Evolutionary conservation across 2,113 vertebrate species (phyloP).

Genomic region (Osmerus eperlanus): DNA sequence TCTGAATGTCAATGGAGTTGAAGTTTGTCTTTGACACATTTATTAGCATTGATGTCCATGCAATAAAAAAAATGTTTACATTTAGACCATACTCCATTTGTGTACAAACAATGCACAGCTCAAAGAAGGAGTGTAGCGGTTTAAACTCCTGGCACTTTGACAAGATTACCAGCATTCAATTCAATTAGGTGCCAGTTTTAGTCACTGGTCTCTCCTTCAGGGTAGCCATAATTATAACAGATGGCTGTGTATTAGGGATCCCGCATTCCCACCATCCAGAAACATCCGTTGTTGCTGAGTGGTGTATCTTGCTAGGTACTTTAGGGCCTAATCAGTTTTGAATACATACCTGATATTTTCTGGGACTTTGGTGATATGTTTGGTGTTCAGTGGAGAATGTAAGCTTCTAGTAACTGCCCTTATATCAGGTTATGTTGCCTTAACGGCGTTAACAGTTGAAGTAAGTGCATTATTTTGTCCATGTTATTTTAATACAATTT

Average conservation of each 20-base stretch:
- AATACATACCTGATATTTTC: background rate
- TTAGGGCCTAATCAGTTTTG: background rate
- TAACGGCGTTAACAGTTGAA: too few relatives aligned
- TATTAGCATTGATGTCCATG: too few relatives aligned
- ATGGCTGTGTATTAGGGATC: constrained; percentile 55
- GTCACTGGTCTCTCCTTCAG: constrained; percentile 51
- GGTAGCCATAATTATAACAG: constrained; percentile 61
- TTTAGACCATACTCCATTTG: too few relatives aligned
- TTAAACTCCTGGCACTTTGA: constrained; percentile 49
- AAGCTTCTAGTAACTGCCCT: too few relatives aligned
- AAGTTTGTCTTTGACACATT: too few relatives aligned
- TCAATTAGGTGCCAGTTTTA: constrained; percentile 60
- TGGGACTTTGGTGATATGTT: too few relatives aligned
- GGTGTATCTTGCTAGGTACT: constrained; percentile 19
- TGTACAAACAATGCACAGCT: background rate
- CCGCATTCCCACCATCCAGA: constrained; percentile 49
- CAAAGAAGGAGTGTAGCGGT: constrained; percentile 47
- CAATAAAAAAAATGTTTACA: too few relatives aligned
- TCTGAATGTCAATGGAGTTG: too few relatives aligned
- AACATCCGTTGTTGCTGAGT: constrained; percentile 29
- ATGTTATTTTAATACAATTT: too few relatives aligned
- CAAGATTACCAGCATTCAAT: constrained; percentile 60
- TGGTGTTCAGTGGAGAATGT: too few relatives aligned
- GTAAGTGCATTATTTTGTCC: too few relatives aligned
- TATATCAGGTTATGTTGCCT: too few relatives aligned